A percentile compares a stretch with the other conserved stretches of the same genome.
These are phyloP conservation scores for Apodemia zela DNA, from an alignment of 2,888 invertebrate genomes.

Conservation along the genomic window DNA sequence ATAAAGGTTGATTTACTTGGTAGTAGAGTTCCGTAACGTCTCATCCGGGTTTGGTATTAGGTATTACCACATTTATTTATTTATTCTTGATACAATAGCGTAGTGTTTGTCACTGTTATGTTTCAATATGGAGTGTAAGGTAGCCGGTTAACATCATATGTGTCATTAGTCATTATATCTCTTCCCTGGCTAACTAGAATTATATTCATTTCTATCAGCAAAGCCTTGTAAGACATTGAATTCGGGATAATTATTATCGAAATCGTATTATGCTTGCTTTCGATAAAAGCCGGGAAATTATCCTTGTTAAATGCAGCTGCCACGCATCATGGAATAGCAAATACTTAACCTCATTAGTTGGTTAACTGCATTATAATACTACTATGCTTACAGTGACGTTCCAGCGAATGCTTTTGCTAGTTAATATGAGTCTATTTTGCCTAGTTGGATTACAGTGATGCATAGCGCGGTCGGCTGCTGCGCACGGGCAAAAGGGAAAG, in stretches of 20 bases:
- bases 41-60: no score
- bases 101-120: no score
- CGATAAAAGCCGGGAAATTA: constrained; percentile 33
- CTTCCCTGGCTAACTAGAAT: no score
- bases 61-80: no score
- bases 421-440: constrained; percentile 31
- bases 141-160: neutral
- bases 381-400: constrained; percentile 38
- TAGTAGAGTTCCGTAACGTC: no score
- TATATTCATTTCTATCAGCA: no score
- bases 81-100: no score
- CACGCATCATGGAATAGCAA: constrained; percentile 58
- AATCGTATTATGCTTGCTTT: constrained; percentile 23
- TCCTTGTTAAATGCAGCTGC: constrained; percentile 62
- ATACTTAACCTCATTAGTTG: constrained; percentile 72
- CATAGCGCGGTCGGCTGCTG: constrained; percentile 70
- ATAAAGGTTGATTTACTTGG: no score
- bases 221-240: no score
- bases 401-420: constrained; percentile 29
- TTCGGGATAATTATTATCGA: no score
- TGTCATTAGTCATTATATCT: no score
- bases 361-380: constrained; percentile 67
- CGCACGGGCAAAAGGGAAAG: constrained; percentile 78
- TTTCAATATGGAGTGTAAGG: no score
- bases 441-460: constrained; percentile 59